Conservation (phyloP, 2,113 vertebrate species). For the Merops nubicus region DNA sequence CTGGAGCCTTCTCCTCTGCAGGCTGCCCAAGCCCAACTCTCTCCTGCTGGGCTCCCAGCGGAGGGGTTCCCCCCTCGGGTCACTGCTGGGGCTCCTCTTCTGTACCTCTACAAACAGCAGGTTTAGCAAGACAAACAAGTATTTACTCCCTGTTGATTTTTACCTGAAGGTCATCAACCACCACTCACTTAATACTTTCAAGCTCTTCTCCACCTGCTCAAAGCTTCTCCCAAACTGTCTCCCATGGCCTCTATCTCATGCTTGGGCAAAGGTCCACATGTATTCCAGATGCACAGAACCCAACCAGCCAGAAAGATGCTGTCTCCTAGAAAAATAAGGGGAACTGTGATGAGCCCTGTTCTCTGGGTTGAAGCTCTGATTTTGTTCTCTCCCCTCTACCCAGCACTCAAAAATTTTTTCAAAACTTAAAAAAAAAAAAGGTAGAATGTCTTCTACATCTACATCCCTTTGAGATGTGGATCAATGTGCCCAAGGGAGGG, state of each 20-base stretch:
- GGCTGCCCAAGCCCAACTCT: no score
- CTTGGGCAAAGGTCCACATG: not conserved
- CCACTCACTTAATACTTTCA: not conserved
- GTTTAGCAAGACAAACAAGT: not conserved
- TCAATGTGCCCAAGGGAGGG: not conserved
- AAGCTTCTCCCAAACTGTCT: not conserved
- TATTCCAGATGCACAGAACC: not conserved
- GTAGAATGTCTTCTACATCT: not conserved
- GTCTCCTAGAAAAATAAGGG: not conserved
- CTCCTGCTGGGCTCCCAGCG: no score
- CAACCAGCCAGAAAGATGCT: rapidly evolving
- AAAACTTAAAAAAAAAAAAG: not conserved
- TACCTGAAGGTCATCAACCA: not conserved
- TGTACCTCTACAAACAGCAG: no score
- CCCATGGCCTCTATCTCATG: not conserved
- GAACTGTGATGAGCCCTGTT: not conserved
- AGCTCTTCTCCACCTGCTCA: not conserved
- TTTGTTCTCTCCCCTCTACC: not conserved
- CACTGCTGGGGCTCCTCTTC: no score
- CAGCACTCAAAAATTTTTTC: not conserved
- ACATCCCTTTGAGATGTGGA: not conserved
- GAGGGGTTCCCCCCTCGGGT: no score
- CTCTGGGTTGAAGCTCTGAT: not conserved
- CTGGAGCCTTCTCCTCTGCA: no score
- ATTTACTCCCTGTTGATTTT: no score